A percentile compares a stretch with the other conserved stretches of the same genome.
These are phyloP conservation scores for Bombycilla garrulus DNA, from an alignment of 2,113 vertebrate species.

Conservation along the genomic window DNA sequence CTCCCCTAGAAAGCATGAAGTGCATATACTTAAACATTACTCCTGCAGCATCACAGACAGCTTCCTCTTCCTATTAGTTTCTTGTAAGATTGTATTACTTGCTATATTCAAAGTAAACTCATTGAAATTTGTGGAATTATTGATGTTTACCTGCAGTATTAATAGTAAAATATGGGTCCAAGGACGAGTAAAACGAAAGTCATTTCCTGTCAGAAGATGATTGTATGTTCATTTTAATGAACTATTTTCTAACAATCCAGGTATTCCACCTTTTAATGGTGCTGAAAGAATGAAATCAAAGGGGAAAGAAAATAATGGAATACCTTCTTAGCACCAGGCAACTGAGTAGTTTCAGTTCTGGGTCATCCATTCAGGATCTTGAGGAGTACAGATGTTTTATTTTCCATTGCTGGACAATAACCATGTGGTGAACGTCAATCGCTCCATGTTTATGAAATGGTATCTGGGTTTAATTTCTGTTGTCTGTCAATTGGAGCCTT, in stretches of 20 bases:
- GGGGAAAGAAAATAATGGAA: background rate
- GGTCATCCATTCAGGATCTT: constrained; percentile 53
- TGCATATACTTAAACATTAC: background rate
- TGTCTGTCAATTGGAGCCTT: constrained; percentile 75
- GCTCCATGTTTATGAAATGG: constrained; percentile 65
- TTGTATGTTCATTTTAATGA: background rate
- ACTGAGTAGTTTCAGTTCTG: constrained; percentile 43
- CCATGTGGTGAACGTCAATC: constrained; percentile 71
- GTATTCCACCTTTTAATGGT: background rate
- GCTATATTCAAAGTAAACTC: background rate
- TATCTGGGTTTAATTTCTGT: constrained; percentile 81
- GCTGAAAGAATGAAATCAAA: background rate
- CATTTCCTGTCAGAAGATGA: background rate
- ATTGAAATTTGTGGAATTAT: background rate
- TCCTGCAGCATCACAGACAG: background rate
- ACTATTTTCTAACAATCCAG: background rate
- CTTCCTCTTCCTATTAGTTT: background rate
- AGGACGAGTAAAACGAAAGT: background rate
- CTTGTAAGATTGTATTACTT: background rate
- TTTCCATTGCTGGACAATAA: constrained; percentile 74
- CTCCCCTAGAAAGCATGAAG: background rate
- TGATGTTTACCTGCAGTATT: background rate
- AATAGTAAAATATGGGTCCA: background rate
- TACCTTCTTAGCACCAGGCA: background rate
- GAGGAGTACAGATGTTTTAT: constrained; percentile 58